Percentiles rank a stretch among this genome's conserved stretches.
These are phyloP conservation scores for Parnassius apollo DNA, from an alignment of 2,888 invertebrate species.

Conservation along the genomic window DNA sequence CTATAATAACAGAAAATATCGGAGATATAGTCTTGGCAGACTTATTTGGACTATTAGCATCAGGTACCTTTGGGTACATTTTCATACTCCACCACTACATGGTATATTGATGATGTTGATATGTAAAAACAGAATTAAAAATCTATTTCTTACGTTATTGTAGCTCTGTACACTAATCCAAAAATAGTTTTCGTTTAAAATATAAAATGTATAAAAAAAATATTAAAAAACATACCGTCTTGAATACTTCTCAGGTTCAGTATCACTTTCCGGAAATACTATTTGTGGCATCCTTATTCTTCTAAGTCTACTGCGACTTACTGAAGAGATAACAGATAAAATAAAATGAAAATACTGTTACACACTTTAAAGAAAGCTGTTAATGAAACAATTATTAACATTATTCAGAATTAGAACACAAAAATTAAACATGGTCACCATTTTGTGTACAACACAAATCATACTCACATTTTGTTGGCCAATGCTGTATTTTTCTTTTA, in stretches of 20 bases:
- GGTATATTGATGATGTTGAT: too few species aligned
- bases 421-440: too few species aligned
- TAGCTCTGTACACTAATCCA: too few species aligned
- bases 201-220: not conserved
- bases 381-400: not conserved
- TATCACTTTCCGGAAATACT: slow-evolving; percentile 75
- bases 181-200: not conserved
- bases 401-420: too few species aligned
- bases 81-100: too few species aligned
- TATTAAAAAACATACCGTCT: slow-evolving; percentile 51
- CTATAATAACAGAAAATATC: too few species aligned
- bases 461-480: slow-evolving; percentile 73
- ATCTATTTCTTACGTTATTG: too few species aligned
- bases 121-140: too few species aligned
- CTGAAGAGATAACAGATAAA: slow-evolving; percentile 37
- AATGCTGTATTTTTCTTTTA: slow-evolving; percentile 72
- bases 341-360: too few species aligned
- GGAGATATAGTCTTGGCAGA: too few species aligned
- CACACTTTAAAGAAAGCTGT: not conserved
- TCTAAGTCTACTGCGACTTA: slow-evolving; percentile 63
- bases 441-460: not conserved
- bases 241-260: slow-evolving; percentile 78
- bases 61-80: too few species aligned
- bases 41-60: too few species aligned
- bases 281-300: slow-evolving; percentile 76